Base-by-base conservation (phyloP, 37 sponge, comb jelly and placozoan genomes). In the Agelas oroides region DNA sequence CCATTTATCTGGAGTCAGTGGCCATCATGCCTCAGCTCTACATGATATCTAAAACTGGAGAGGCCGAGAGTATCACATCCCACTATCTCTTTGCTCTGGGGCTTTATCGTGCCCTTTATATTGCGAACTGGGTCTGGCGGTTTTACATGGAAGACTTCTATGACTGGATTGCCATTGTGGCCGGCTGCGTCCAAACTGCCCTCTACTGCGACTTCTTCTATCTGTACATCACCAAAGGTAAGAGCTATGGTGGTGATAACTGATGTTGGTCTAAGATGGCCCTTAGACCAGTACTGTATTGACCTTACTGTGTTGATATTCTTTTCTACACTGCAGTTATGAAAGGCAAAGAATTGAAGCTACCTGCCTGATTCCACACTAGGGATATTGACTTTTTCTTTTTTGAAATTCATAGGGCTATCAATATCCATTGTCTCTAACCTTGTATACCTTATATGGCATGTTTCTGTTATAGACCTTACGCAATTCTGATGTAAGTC, bases 141-240 rank as follows among this genome's bases (percentile, higher is more conserved):
- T 97, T 91, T 88, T 96, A 97, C 85, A 75, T 87, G 52, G 99
- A 99, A 57, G 88, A 92, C 3, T 97, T 92, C 88, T 99, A 91
- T 67, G 99, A 99, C 84, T 81, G 85, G 67, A 99, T 99, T 65
- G 97, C 99, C 32, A 90, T 99, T 33, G 88, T 95, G 31, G 96
- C 99, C 55, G 99, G 99, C 25, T 83, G 86, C 77, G 97, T 99
- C 0, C 99, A 99, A 84, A 99, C 99, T 20, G 89, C 92, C 38
- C 95, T 99, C 71, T 99, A 99, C 86, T 89, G 94, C 61, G 99
- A 99, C 71, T 99, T 99, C 91, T 97, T 99, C 91, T 99, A 99
- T 66, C 96, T 99, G 57, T 99, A 99, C 81, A 95, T 99, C 86
- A 99, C 99, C 24, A 99, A 97, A 91, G 99, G 99, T 99, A 23